Evolutionary conservation across 1,140 invertebrate genomes (phyloP), one percentile per base, ranked within the genome.

Genomic region (Drosophila micromelanica): DNA sequence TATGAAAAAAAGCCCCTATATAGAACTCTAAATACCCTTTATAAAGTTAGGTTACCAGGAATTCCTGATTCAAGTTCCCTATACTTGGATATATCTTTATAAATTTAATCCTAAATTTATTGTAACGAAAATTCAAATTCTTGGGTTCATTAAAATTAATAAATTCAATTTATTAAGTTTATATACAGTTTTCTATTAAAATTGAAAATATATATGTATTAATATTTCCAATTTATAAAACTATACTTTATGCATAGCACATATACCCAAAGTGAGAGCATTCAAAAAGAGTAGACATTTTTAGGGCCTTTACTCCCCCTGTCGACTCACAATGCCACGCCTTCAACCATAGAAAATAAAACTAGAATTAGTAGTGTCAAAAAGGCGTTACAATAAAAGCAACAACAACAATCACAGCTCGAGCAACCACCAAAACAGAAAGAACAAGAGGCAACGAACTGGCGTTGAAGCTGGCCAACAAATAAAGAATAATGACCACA

Each of bases 291-390:
- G 74, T 65, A 60, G 67, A 69, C n/a, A 60, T 17, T 69, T 69
- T 76, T 27, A 63, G 49, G 12, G 57, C 65, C 51, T 63, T 27
- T 46, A 23, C 12, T 8, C 37, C 30, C 27, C 9, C 30, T 32
- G 35, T 17, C 27, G 20, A 23, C 20, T 23, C 20, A 42, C 46
- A 56, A 30, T 45, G 37, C 43, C 73, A 60, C 57, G 51, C 56
- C 69, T 57, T 12, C 54, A 30, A 6, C 30, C 37, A 48, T 54
- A 65, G 69, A 67, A 78, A 87, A 82, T 86, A 86, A 86, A 87
- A 87, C 82, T 82, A 76, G 87, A 87, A 87, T 87, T 87, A 87
- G 82, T 89, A 89, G 82, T 87, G 84, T 87, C 82, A 89, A 79
- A 87, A 87, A 89, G 82, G 84, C 82, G 82, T 87, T 87, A 87